Evolutionary conservation across 2,113 vertebrate species (phyloP), one percentile per base, ranked within the genome.

Genomic region (Mystacornis crossleyi): DNA sequence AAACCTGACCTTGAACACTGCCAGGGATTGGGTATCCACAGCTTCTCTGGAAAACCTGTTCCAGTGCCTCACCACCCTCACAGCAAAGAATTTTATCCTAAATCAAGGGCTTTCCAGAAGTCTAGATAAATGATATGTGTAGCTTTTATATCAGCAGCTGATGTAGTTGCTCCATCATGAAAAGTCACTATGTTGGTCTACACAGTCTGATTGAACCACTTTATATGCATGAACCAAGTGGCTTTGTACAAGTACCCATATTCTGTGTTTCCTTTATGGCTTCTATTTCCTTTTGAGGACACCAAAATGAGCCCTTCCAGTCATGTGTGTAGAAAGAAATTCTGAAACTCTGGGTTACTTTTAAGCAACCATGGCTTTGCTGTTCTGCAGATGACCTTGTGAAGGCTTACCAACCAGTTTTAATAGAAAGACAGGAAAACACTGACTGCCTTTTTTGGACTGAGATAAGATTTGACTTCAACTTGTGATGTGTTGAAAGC

Each of bases 141-240:
- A 58, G 33, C 21, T 58, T 33, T 51, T 50, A 15, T 2, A 23
- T 23, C 18, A 33, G 24, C 26, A 43, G 7, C 21, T 51, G 23
- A 66, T 50, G 18, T 16, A 28, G 36, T 11, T 57, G 3, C 8
- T 51, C 36, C 43, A 24, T 36, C 33, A 65, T 19, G 43, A 36
- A 58, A 51, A 58, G 21, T 15, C 8, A 11, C 12, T 43, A 11
- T 5, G 4, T 33, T 58, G 26, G 18, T 57, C 51, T n/a, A n/a
- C n/a, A n/a, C n/a, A n/a, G 20, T 34, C n/a, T 42, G 14, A 14
- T 5, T n/a, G 8, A 60, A 75, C 2, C 20, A 40, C 20, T 47
- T 4, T 16, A 10, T 1, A 2, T 38, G 11, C 12, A 34, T 0
- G 0, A 70, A 62, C 2, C 8, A 65, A 34, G 21, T 8, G 17